Base-by-base conservation (phyloP, 1,140 invertebrate species). In the Trachymyrmex septentrionalis region DNA sequence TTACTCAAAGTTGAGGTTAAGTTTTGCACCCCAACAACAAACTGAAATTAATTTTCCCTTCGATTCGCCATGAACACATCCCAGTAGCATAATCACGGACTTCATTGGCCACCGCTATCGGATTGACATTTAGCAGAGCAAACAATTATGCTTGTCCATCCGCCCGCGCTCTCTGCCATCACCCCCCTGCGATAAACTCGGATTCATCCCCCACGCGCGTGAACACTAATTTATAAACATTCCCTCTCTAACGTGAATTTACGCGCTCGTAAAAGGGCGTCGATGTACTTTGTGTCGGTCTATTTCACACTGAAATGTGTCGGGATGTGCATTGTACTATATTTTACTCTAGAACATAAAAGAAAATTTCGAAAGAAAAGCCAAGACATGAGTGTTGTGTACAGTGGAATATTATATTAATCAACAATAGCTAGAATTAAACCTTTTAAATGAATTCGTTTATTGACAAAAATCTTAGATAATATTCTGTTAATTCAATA, bases 41-140 rank as follows among this genome's bases (percentile, higher is more conserved):
- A 81, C 27, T 27, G 30, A 80, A 59, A 82, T 86, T 86, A 86
- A 86, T 86, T 80, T 86, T 72, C 85, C 64, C 66, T 82, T 82
- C 85, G 77, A 86, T 82, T 30, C 78, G 19, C 73, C 82, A 3
- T 48, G 55, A 73, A 84, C 24, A 73, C 69, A 84, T 55, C 38
- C 63, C 53, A 57, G 76, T 69, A 86, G 66, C 85, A 81, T 81
- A 82, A 86, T 86, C 72, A 86, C 76, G 76, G 53, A 81, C 77
- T 86, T 72, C 77, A 86, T 86, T 71, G 85, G 55, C 53, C 85
- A 44, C 67, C 53, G 55, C 77, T 86, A 82, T 86, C 77, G 85
- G 78, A 86, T 80, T 59, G 85, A 82, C 85, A 81, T 82, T 86
- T 82, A 86, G 66, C 85, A 71, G 55, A 86, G 76, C 85, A 80